Evolutionary conservation across 2,888 invertebrate species (phyloP).

Genomic region (Ectemnius lituratus): DNA sequence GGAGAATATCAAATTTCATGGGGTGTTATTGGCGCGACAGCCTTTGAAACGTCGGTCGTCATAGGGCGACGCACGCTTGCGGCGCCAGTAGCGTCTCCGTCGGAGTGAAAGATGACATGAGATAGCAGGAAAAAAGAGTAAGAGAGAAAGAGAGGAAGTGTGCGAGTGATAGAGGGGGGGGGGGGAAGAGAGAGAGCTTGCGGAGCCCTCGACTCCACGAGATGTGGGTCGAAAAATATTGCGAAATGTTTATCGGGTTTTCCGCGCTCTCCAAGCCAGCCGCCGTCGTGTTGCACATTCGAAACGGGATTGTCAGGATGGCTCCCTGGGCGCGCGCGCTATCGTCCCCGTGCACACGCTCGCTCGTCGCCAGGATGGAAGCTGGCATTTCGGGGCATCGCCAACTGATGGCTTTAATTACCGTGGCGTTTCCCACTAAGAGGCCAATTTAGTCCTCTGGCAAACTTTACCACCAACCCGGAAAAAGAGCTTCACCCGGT

Average conservation of each 20-base stretch:
- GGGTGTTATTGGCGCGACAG: constrained; percentile 9
- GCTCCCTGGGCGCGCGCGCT: constrained; percentile 8
- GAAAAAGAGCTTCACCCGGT: constrained; percentile 7
- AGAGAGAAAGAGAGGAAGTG: not conserved
- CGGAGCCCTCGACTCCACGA: not conserved
- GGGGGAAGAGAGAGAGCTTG: not conserved
- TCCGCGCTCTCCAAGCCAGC: constrained; percentile 4
- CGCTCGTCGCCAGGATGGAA: constrained; percentile 21
- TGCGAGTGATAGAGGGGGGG: too few species aligned
- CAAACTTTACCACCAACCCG: constrained; percentile 46
- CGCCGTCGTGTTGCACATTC: constrained; percentile 20
- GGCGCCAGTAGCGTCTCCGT: not conserved
- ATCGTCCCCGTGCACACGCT: constrained; percentile 31
- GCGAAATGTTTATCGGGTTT: constrained; percentile 18
- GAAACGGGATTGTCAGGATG: constrained; percentile 11
- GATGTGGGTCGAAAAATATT: constrained; percentile 17
- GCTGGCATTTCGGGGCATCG: constrained; percentile 1
- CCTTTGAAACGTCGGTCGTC: not conserved
- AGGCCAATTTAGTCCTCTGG: constrained; percentile 65
- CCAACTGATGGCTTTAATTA: constrained; percentile 70
- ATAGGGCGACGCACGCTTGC: not conserved
- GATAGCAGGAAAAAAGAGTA: not conserved
- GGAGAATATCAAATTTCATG: constrained; percentile 27
- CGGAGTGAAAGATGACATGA: constrained; percentile 13
- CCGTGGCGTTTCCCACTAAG: constrained; percentile 63